A percentile compares a stretch with the other conserved stretches of the same genome.
phyloP scores from a whole-genome alignment of 2,797 vertebrate species.

The Amblyraja radiata region DNA sequence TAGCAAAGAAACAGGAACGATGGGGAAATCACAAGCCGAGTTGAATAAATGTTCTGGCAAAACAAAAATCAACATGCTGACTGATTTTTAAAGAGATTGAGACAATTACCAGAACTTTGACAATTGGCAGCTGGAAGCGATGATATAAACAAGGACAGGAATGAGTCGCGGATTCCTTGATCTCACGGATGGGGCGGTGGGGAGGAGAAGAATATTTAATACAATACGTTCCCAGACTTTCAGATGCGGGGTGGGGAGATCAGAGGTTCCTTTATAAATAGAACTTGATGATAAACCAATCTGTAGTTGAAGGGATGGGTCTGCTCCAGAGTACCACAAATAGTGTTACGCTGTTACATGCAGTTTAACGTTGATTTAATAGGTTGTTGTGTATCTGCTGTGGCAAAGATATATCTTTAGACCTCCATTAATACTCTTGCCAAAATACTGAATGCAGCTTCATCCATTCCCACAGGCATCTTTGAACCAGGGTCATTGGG shows the following conservation, averaged over 20 bases:
- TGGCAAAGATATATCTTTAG: not conserved
- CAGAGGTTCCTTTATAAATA: slow-evolving; percentile 33
- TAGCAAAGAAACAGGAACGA: not conserved
- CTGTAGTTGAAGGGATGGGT: not conserved
- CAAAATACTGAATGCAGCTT: not conserved
- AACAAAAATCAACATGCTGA: slow-evolving; percentile 22
- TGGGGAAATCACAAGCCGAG: not conserved
- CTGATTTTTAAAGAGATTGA: slow-evolving; percentile 26
- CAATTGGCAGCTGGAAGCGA: not conserved
- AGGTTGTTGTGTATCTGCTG: not conserved
- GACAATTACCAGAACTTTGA: slow-evolving; percentile 15
- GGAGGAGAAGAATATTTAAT: not conserved
- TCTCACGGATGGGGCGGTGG: slow-evolving; percentile 26
- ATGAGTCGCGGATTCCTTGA: not conserved
- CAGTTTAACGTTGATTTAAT: not conserved
- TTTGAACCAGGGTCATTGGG: not conserved
- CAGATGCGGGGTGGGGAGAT: not conserved
- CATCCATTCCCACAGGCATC: slow-evolving; percentile 13
- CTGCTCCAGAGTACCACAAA: not conserved
- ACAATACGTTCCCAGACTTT: slow-evolving; percentile 10
- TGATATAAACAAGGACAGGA: not conserved
- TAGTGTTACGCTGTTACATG: not conserved
- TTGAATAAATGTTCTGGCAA: not conserved
- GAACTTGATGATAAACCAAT: not conserved
- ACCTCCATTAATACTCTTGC: not conserved